phyloP scores from a whole-genome alignment of 2,113 vertebrate genomes.

The Eptesicus fuscus region DNA sequence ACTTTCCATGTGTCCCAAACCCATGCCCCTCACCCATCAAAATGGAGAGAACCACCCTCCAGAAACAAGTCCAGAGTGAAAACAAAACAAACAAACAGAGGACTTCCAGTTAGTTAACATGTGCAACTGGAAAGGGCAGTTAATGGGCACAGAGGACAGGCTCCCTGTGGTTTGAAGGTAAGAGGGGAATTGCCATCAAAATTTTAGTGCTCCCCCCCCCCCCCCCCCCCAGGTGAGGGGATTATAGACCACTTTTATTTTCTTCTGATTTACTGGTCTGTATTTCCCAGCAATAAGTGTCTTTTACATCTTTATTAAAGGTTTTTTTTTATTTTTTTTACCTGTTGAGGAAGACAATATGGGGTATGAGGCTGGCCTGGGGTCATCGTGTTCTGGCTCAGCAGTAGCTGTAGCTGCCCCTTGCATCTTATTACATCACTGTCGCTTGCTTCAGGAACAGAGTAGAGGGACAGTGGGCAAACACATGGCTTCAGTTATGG shows the following conservation, averaged over 20 bases:
- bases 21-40: neutral
- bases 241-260: neutral
- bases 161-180: neutral
- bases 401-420: no score
- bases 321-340: neutral
- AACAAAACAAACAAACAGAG: neutral
- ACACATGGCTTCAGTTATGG: neutral
- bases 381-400: neutral
- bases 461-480: neutral
- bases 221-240: neutral
- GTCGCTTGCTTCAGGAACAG: neutral
- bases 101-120: neutral
- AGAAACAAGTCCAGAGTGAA: neutral
- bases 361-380: neutral
- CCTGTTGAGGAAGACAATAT: neutral
- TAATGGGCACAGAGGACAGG: neutral
- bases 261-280: neutral
- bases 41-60: neutral
- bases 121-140: neutral
- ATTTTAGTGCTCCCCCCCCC: neutral
- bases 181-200: neutral
- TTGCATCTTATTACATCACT: neutral
- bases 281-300: neutral
- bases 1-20: neutral
- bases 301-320: neutral